Base-by-base conservation (phyloP, 2,113 vertebrate genomes). In the Amia ocellicauda region DNA sequence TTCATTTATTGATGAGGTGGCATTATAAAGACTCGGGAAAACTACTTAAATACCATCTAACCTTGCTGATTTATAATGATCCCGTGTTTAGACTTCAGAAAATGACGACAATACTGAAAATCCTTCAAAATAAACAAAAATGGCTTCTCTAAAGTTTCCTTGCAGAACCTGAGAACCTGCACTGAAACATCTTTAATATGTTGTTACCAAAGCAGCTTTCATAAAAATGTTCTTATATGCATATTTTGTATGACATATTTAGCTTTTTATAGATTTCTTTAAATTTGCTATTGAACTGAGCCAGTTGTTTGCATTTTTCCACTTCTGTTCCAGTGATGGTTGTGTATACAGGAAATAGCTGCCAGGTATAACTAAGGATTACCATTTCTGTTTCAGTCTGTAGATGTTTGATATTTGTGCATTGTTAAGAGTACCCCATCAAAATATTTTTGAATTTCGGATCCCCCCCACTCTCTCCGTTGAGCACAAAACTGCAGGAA, bases 121-220 rank as follows among this genome's bases (percentile, higher is more conserved):
- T 80, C 73, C 84, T 80, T 85, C 78, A 49, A 43, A 42, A 47
- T 27, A 17, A 60, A 69, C 27, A 57, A 31, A 70, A 57, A 66
- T 58, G 83, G 83, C 86, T 83, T 83, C 85, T 83, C 83, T 83
- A 83, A 85, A 82, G 87, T 85, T 76, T 83, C 87, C 74, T 83
- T 77, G 86, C 85, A 85, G 86, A 87, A 84, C 85, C 84, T 79
- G 86, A 86, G 83, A 82, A 68, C 68, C 69, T 89, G 91, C 89
- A 90, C 91, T 83, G 90, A 91, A 89, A 92, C 89, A 91, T 94
- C 92, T 89, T 91, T 89, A 93, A 93, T 88, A 93, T 16, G 92
- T 94, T 94, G 92, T 97, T 94, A 98, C 95, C 96, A 98, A 99
- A 99, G 95, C 93, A 94, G 95, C 94, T 97, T 96, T 95, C 91